Percentiles rank a stretch among this genome's conserved stretches.
Evolutionary conservation across 2,888 invertebrate species (phyloP).

Genomic region (Apotomis turbidana): DNA sequence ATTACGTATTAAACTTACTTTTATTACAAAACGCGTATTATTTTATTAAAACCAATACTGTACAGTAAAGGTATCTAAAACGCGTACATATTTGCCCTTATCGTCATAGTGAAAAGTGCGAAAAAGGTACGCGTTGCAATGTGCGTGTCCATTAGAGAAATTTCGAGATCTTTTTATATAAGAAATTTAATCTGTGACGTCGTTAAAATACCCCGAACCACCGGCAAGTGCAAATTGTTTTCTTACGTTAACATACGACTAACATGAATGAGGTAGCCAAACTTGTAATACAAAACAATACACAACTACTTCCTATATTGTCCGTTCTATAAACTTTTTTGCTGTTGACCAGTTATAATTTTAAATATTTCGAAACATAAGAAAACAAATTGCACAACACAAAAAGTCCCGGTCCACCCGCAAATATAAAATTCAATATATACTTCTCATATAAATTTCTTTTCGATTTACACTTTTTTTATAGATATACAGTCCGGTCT

Average conservation of each 20-base stretch:
- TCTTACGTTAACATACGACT: slow-evolving; percentile 9
- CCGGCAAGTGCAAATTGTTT: slow-evolving; percentile 10
- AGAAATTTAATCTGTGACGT: not conserved
- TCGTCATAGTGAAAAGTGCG: too few species aligned
- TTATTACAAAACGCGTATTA: too few species aligned
- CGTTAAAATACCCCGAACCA: not conserved
- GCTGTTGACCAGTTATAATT: not conserved
- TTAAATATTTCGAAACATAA: slow-evolving; percentile 28
- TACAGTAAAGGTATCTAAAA: too few species aligned
- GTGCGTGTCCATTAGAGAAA: not conserved
- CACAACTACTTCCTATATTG: not conserved
- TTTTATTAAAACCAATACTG: too few species aligned
- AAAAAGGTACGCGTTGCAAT: too few species aligned
- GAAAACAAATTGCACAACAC: slow-evolving; percentile 49
- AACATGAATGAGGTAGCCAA: not conserved
- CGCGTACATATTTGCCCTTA: too few species aligned
- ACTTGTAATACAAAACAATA: not conserved
- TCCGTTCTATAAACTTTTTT: too few species aligned
- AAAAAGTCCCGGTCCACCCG: slow-evolving; percentile 22
- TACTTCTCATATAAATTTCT: slow-evolving; percentile 35
- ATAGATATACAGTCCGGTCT: slow-evolving; percentile 28
- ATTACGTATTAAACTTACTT: too few species aligned
- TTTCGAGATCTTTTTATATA: not conserved
- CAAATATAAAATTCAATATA: slow-evolving; percentile 33
- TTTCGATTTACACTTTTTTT: slow-evolving; percentile 21